Evolutionary conservation across 2,113 vertebrate species (phyloP).

Genomic region (Cheirogaleus medius): DNA sequence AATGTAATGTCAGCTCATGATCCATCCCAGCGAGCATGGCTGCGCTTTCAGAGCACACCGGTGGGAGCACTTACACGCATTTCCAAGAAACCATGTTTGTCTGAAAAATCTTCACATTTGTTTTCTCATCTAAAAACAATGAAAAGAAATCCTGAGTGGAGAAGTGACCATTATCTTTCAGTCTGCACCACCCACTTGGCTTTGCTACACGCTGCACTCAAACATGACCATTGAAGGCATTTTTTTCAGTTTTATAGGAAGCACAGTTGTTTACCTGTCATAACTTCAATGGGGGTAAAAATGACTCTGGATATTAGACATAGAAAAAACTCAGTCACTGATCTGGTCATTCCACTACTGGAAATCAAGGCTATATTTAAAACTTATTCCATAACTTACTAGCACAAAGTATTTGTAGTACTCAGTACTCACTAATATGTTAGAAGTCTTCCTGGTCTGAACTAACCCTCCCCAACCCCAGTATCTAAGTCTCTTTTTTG

Average conservation of each 20-base stretch:
- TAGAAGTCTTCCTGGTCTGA: neutral
- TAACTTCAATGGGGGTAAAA: neutral
- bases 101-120: constrained; percentile 2
- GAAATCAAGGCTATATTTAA: neutral
- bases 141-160: neutral
- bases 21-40: neutral
- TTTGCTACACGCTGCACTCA: neutral
- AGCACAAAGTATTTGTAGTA: neutral
- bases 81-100: constrained; percentile 34
- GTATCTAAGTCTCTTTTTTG: neutral
- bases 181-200: neutral
- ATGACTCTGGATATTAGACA: neutral
- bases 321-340: neutral
- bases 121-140: constrained; percentile 16
- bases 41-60: neutral
- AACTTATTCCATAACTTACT: neutral
- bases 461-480: neutral
- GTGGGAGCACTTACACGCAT: neutral
- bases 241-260: neutral
- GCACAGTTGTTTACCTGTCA: neutral
- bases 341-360: neutral
- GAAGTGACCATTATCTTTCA: neutral
- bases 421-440: neutral
- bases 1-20: neutral
- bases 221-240: too few relatives aligned